These are phyloP conservation scores for Electrona antarctica DNA, from an alignment of 2,113 vertebrate genomes.

Conservation along the genomic window DNA sequence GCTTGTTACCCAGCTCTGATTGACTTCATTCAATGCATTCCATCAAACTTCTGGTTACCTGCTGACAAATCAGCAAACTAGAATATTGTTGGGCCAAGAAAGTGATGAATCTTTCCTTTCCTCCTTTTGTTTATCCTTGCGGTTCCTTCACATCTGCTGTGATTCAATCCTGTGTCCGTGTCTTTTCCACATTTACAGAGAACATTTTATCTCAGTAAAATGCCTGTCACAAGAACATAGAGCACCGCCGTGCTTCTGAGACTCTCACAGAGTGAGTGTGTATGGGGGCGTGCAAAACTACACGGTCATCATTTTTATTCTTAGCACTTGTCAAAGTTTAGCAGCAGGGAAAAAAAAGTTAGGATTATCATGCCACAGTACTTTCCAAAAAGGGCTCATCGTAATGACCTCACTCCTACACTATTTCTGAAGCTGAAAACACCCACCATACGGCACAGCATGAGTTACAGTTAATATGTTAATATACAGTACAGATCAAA, in stretches of 20 bases:
- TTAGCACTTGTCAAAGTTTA: not conserved
- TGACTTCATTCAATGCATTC: too few relatives aligned
- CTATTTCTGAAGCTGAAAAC: not conserved
- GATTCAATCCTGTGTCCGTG: not conserved
- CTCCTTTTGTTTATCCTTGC: too few relatives aligned
- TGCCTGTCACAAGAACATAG: not conserved
- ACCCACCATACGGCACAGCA: too few relatives aligned
- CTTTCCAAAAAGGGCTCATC: slow-evolving; percentile 20
- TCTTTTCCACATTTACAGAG: not conserved
- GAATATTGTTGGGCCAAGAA: too few relatives aligned
- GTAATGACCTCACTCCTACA: not conserved
- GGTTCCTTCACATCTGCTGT: not conserved
- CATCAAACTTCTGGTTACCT: too few relatives aligned
- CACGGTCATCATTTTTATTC: not conserved
- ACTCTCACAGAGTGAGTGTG: not conserved
- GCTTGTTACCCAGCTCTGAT: too few relatives aligned
- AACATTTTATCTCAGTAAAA: not conserved
- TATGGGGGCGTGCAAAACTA: not conserved
- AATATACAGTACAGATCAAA: too few relatives aligned
- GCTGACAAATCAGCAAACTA: too few relatives aligned
- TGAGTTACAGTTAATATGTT: too few relatives aligned
- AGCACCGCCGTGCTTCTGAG: not conserved
- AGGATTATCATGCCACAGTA: slow-evolving; percentile 10
- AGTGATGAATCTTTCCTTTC: too few relatives aligned
- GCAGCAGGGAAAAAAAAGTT: not conserved